Evolutionary conservation across 2,113 vertebrate genomes (phyloP).

Genomic region (Nematolebias whitei): DNA sequence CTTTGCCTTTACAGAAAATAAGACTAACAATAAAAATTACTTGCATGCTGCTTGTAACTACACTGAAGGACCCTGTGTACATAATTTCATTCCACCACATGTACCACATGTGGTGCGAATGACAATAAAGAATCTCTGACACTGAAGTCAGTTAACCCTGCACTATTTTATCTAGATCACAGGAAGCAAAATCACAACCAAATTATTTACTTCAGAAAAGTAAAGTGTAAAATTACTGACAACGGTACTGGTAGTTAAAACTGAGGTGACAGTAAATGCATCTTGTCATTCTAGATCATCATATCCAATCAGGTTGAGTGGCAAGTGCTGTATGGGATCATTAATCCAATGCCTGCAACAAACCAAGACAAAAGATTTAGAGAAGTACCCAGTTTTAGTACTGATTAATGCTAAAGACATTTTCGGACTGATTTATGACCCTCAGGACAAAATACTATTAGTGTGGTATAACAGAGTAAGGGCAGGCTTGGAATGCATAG

Average conservation of each 20-base stretch:
- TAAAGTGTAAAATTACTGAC: constrained; percentile 44
- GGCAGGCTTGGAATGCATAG: background rate
- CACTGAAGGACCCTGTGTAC: too few relatives aligned
- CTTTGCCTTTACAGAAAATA: constrained; percentile 23
- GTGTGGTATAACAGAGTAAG: background rate
- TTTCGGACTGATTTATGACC: background rate
- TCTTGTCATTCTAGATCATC: background rate
- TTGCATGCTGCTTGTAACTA: constrained; percentile 1
- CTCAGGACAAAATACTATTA: background rate
- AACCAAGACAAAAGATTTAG: background rate
- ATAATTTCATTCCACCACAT: too few relatives aligned
- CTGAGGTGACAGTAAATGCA: constrained; percentile 23
- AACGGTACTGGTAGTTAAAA: background rate
- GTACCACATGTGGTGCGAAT: too few relatives aligned
- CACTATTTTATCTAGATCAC: constrained; percentile 35
- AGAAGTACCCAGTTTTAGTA: too few relatives aligned
- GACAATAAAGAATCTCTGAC: too few relatives aligned
- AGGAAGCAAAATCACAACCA: constrained; percentile 42
- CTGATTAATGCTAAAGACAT: background rate
- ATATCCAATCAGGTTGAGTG: background rate
- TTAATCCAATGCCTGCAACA: background rate
- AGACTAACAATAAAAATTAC: background rate
- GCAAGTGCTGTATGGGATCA: background rate
- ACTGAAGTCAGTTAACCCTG: constrained; percentile 29
- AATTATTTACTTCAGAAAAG: constrained; percentile 60